Percentiles rank a stretch among this genome's conserved stretches.
Conservation (phyloP, 2,113 vertebrate species). For the Pipra filicauda region DNA sequence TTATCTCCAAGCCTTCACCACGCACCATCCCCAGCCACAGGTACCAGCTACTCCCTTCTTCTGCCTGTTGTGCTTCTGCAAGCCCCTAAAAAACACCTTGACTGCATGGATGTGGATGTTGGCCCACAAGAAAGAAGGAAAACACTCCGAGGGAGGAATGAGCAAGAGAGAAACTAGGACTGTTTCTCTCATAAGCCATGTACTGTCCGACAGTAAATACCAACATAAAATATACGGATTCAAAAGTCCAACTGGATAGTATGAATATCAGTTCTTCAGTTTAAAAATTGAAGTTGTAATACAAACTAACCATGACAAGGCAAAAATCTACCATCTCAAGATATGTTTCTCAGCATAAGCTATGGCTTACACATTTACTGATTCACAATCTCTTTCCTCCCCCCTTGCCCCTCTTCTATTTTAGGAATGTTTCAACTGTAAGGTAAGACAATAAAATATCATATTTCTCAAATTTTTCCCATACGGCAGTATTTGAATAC, state of each 20-base stretch:
- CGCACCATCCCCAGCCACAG: background rate
- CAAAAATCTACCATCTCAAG: background rate
- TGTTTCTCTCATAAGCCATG: background rate
- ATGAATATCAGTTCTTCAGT: background rate
- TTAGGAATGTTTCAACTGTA: conserved; percentile 90
- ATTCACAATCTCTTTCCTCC: background rate
- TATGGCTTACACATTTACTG: background rate
- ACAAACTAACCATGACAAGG: background rate
- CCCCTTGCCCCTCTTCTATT: conserved; percentile 51
- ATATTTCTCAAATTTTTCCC: background rate
- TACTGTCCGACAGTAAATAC: background rate
- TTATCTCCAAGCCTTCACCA: background rate
- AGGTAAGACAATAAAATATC: conserved; percentile 79
- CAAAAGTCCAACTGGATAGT: background rate
- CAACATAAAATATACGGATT: background rate
- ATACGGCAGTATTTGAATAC: background rate
- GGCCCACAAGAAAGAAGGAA: background rate
- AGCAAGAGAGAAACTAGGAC: background rate
- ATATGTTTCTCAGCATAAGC: background rate
- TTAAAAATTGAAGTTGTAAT: background rate
- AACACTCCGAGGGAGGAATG: background rate
- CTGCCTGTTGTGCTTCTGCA: background rate
- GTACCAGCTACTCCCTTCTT: background rate
- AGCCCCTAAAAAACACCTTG: background rate
- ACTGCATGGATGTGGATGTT: background rate